A percentile compares a stretch with the other conserved stretches of the same genome.
Evolutionary conservation across 2,113 vertebrate species (phyloP).

Genomic region (Onychostoma macrolepis): DNA sequence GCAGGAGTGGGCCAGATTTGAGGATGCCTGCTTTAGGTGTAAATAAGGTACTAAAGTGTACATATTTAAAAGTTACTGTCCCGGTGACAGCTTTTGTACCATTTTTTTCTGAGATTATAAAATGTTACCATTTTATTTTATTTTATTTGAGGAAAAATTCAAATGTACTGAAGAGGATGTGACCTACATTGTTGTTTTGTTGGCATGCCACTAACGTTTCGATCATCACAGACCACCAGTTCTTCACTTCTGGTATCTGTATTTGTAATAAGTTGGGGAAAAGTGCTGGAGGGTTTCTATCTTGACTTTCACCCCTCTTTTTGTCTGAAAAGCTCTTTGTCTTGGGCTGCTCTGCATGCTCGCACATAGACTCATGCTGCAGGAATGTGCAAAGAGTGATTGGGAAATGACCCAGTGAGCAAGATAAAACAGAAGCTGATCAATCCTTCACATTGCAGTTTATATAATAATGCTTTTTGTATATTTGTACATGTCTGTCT

Average conservation of each 20-base stretch:
- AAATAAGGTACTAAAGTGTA: background rate
- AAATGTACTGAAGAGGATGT: background rate
- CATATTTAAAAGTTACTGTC: background rate
- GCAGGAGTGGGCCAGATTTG: too few species aligned
- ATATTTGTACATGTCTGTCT: background rate
- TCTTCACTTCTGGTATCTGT: background rate
- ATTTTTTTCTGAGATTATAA: background rate
- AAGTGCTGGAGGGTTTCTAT: background rate
- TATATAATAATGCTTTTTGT: background rate
- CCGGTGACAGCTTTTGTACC: background rate
- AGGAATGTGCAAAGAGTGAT: constrained; percentile 42
- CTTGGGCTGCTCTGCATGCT: constrained; percentile 15
- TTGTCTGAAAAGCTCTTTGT: constrained; percentile 47
- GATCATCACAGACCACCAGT: background rate
- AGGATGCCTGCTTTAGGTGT: too few species aligned
- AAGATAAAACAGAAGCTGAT: constrained; percentile 13
- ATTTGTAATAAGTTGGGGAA: background rate
- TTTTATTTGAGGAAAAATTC: background rate
- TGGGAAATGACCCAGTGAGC: background rate
- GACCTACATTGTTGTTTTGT: background rate
- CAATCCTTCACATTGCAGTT: background rate
- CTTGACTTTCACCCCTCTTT: background rate
- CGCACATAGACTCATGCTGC: constrained; percentile 33
- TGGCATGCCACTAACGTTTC: background rate
- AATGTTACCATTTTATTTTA: background rate